Base-by-base conservation (phyloP, 1,140 invertebrate species). In the Sinella curviseta region DNA sequence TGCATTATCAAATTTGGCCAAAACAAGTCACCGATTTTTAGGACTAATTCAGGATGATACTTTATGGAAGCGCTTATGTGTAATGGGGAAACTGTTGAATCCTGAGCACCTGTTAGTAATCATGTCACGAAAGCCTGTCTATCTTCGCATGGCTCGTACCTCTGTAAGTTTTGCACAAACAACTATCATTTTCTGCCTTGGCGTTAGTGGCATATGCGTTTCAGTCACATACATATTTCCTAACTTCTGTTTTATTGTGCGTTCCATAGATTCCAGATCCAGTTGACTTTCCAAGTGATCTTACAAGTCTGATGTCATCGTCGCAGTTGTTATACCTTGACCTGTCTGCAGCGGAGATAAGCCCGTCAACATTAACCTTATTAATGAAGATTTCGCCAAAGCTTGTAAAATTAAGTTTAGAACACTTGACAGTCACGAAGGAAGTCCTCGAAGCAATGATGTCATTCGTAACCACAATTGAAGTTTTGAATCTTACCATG, bases 51-150 rank as follows among this genome's bases (percentile, higher is more conserved):
- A 14, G 20, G 82, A 83, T 55, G 82, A 83, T 60, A 76, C 76
- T 35, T 81, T 83, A 20, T 83, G 82, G 82, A 80, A 80, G 54
- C 33, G 79, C n/a, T 20, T 83, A 12, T 80, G 81, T 76, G 33
- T 77, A 17, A 1, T 60, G 33, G 77, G 77, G 3, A 75, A 74
- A 48, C 54, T 48, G 20, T 70, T 83, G 17, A 24, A 39, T n/a
- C 30, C 34, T 1, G 80, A 78, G 26, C 60, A 74, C 30, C 48
- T 82, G 1, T n/a, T 55, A 3, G 26, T 77, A 20, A 78, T 82
- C 33, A 34, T 80, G 30, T 70, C 35, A 1, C 67, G 82, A 17
- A 75, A 78, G 14, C 82, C 82, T 3, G 35, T 79, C 0, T 80
- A 77, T 55, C 17, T 80, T 24, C 60, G 80, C 17, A 70, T 82